Evolutionary conservation across 2,888 invertebrate genomes (phyloP).

Genomic region (Ashinkailepas kermadecensis): DNA sequence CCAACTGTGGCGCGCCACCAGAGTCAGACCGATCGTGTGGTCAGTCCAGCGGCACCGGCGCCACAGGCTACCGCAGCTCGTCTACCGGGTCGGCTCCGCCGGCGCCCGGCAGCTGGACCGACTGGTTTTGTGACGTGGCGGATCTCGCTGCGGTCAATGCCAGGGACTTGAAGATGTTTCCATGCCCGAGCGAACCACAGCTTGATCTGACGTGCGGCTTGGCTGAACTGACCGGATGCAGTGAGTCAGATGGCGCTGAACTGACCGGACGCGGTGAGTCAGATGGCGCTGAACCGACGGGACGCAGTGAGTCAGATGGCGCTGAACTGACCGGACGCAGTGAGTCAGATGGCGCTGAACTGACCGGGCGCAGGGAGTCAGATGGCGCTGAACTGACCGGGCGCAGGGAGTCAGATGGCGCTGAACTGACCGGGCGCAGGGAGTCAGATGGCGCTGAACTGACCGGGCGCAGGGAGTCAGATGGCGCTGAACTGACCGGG

Average conservation of each 20-base stretch:
- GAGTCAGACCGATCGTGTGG: background rate
- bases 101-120: background rate
- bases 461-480: too few relatives aligned
- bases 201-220: background rate
- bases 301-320: too few relatives aligned
- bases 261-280: too few relatives aligned
- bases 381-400: too few relatives aligned
- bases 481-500: background rate
- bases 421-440: too few relatives aligned
- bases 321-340: too few relatives aligned
- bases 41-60: background rate
- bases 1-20: background rate
- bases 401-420: too few relatives aligned
- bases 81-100: background rate
- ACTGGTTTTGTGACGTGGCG: background rate
- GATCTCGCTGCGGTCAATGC: background rate
- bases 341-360: too few relatives aligned
- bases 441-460: too few relatives aligned
- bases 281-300: too few relatives aligned
- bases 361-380: too few relatives aligned
- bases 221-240: background rate
- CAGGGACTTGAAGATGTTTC: background rate
- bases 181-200: background rate
- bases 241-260: background rate
- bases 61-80: background rate